Conservation (phyloP, 2,888 invertebrate species). For the Chymomyza caudatula region DNA sequence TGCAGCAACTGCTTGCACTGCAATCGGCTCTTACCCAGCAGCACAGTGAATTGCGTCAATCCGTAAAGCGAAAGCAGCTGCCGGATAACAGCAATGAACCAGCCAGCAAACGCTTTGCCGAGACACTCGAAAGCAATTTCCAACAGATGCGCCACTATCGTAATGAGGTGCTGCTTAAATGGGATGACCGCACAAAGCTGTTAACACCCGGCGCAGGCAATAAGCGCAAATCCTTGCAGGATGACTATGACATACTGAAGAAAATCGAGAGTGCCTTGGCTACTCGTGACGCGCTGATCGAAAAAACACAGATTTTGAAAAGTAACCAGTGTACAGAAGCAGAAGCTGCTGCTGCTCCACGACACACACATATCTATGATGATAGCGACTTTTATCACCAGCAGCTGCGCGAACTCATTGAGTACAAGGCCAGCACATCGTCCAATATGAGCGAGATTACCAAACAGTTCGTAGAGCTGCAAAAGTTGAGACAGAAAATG, state of each 20-base stretch:
- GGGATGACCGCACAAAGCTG: conserved; percentile 95
- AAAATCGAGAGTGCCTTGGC: conserved; percentile 91
- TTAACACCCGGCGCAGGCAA: conserved; percentile 83
- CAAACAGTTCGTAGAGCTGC: conserved; percentile 93
- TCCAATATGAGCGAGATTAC: conserved; percentile 91
- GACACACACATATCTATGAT: conserved; percentile 89
- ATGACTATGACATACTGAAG: conserved; percentile 80
- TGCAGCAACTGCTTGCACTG: conserved; percentile 83
- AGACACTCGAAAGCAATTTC: conserved; percentile 80
- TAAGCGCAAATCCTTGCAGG: conserved; percentile 79
- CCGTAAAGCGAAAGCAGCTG: conserved; percentile 72
- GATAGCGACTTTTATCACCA: conserved; percentile 99
- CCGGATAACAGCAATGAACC: conserved; percentile 20
- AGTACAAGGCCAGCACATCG: conserved; percentile 90
- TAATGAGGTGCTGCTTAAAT: conserved; percentile 91
- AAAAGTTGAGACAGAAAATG: conserved; percentile 93
- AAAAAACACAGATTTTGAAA: conserved; percentile 88
- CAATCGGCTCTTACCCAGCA: conserved; percentile 82
- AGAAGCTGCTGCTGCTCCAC: conserved; percentile 60
- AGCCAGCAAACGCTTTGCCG: conserved; percentile 75
- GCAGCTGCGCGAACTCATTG: conserved; percentile 92
- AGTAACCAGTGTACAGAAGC: conserved; percentile 82
- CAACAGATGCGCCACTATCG: conserved; percentile 84
- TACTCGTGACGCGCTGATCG: conserved; percentile 87
- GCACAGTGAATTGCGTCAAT: conserved; percentile 84